Conservation (phyloP, 2,113 vertebrate species). For the Tapirus terrestris region DNA sequence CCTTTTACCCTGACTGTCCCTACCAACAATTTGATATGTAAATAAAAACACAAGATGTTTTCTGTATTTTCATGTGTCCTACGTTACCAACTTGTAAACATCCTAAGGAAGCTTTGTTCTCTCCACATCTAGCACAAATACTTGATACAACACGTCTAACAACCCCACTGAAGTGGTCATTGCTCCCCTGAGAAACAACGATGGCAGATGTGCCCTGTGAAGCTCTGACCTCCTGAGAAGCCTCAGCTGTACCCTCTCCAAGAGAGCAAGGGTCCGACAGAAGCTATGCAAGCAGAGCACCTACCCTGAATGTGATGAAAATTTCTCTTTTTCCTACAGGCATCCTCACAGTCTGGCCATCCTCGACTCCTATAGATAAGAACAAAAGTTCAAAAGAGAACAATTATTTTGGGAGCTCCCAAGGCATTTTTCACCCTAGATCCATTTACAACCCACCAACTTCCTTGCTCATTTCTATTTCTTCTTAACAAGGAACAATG, state of each 20-base stretch:
- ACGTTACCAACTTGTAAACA: neutral
- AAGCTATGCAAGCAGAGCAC: conserved; percentile 34
- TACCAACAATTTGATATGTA: neutral
- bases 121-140: neutral
- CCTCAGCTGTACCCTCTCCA: neutral
- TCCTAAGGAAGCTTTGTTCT: neutral
- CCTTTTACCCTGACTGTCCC: neutral
- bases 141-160: neutral
- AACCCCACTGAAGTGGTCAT: neutral
- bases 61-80: neutral
- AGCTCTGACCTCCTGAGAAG: neutral
- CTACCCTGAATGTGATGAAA: conserved; percentile 96
- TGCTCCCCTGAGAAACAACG: neutral
- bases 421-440: neutral
- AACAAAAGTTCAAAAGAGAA: conserved; percentile 10
- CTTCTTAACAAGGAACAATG: neutral
- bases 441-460: neutral
- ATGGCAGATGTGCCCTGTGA: neutral
- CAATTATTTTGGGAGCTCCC: neutral
- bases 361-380: conserved; percentile 91
- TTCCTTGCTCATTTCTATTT: neutral
- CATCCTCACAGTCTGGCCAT: conserved; percentile 98
- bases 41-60: neutral
- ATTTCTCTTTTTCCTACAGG: conserved; percentile 97
- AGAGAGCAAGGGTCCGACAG: neutral